Conservation (phyloP, 2,888 invertebrate genomes). For the Graphium colonna region DNA sequence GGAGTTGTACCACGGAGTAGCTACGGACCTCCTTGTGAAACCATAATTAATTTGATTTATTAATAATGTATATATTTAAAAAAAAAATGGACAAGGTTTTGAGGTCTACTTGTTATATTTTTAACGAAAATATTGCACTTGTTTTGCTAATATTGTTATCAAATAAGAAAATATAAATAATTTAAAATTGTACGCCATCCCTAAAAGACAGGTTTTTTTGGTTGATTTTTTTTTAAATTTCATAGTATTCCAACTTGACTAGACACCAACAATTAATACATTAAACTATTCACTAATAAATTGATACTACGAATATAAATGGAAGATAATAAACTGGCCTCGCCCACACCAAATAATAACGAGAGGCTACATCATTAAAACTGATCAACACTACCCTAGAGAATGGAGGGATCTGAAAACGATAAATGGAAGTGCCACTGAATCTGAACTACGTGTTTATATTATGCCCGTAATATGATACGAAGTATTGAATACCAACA, state of each 20-base stretch:
- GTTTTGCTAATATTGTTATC: no score
- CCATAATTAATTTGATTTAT: no score
- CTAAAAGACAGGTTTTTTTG: no score
- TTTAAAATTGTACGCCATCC: no score
- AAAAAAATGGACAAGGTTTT: no score
- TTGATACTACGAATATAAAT: conserved; percentile 58
- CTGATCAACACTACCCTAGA: conserved; percentile 49
- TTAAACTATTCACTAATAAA: conserved; percentile 54
- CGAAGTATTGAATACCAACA: not conserved
- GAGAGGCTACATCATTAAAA: conserved; percentile 40
- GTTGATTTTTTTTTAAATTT: not conserved
- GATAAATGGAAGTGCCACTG: conserved; percentile 55
- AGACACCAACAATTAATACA: conserved; percentile 34
- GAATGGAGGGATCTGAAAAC: conserved; percentile 69
- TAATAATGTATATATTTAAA: no score
- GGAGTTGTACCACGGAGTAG: no score
- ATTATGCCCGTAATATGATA: not conserved
- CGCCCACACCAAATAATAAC: conserved; percentile 68
- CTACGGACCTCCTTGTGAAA: no score
- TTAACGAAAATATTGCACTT: no score
- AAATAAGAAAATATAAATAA: no score
- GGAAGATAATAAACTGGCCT: conserved; percentile 68
- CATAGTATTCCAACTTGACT: conserved; percentile 24
- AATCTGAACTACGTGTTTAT: conserved; percentile 8
- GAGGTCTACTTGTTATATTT: no score